These are phyloP conservation scores for Cisticola juncidis DNA, from an alignment of 2,113 vertebrate genomes.

Conservation along the genomic window DNA sequence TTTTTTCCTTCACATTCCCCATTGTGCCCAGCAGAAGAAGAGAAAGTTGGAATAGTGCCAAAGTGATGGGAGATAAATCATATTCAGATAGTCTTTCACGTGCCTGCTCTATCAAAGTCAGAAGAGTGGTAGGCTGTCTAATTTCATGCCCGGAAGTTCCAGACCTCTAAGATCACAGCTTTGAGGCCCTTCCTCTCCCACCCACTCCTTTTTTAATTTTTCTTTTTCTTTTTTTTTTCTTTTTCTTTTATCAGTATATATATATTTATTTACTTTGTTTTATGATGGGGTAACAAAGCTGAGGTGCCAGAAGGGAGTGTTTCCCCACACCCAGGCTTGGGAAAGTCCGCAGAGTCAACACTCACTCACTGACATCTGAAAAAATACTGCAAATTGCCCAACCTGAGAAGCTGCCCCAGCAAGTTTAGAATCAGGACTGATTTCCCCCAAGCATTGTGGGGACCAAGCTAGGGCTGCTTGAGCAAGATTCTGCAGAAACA, in stretches of 20 bases:
- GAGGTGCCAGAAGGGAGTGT: neutral
- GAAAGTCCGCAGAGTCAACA: neutral
- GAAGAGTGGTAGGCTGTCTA: neutral
- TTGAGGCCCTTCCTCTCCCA: neutral
- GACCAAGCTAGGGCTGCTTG: neutral
- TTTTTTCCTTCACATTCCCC: neutral
- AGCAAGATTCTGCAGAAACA: neutral
- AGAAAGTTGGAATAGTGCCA: neutral
- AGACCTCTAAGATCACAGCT: neutral
- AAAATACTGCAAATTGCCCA: neutral
- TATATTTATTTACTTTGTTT: neutral
- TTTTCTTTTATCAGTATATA: neutral
- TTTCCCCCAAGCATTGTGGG: neutral
- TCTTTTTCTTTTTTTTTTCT: neutral
- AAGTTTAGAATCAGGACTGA: neutral
- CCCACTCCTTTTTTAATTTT: no score
- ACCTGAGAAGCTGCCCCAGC: neutral
- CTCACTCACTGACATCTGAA: neutral
- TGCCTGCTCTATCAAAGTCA: neutral
- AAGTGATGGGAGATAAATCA: neutral
- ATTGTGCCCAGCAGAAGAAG: neutral
- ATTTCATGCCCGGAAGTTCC: neutral
- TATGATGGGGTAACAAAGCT: neutral
- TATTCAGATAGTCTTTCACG: neutral
- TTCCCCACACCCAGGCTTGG: neutral